Conservation (phyloP, 2,797 vertebrate species). For the Synaphobranchus kaupii region DNA sequence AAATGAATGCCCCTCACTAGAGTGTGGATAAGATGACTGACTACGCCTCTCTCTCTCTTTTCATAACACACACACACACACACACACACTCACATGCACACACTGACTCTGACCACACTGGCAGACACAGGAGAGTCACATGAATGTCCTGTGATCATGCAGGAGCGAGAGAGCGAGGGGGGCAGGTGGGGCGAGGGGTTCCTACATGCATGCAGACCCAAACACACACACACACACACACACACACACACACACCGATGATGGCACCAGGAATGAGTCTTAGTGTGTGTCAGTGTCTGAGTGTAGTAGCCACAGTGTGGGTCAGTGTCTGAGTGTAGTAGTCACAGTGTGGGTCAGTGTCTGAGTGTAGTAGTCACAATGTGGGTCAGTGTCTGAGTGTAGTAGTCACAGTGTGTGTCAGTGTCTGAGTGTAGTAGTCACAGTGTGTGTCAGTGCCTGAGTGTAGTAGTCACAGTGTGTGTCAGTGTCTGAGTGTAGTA, state of each 20-base stretch:
- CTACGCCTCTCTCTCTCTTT: neutral
- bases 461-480: neutral
- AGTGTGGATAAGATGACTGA: neutral
- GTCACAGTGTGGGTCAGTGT: neutral
- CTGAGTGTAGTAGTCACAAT: neutral
- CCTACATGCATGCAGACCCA: conserved; percentile 42
- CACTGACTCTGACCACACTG: neutral
- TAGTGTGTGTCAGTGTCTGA: neutral
- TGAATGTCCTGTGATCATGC: conserved; percentile 26
- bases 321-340: neutral
- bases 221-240: neutral
- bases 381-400: neutral
- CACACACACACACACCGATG: conserved; percentile 6
- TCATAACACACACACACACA: neutral
- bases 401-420: neutral
- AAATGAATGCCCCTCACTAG: neutral
- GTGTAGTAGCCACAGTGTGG: neutral
- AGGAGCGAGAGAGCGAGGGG: neutral
- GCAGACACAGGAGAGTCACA: conserved; percentile 26
- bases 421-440: neutral
- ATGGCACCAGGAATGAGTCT: neutral
- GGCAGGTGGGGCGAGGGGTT: neutral
- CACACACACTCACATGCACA: neutral
- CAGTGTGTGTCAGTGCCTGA: neutral
- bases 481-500: neutral